phyloP scores from a whole-genome alignment of 2,888 invertebrate species.

The Apocheima hispidaria region DNA sequence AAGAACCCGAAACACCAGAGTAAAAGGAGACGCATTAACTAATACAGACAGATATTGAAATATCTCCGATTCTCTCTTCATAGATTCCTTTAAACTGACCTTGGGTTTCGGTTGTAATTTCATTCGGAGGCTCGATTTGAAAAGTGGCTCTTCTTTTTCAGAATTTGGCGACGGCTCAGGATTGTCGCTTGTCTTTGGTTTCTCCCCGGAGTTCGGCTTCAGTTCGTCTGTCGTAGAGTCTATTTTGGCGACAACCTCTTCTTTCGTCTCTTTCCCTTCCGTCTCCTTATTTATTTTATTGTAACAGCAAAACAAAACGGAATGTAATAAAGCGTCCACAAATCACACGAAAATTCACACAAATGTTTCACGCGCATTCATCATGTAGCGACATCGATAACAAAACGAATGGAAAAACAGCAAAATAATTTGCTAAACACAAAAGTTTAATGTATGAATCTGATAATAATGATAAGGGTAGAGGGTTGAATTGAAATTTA shows the following conservation, averaged over 20 bases:
- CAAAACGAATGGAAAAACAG: conserved; percentile 60
- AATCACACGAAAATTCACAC: conserved; percentile 54
- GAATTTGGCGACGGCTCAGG: conserved; percentile 64
- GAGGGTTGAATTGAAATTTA: conserved; percentile 32
- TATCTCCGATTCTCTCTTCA: conserved; percentile 49
- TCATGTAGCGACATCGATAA: conserved; percentile 68
- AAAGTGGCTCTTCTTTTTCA: conserved; percentile 81
- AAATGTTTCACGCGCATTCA: conserved; percentile 51
- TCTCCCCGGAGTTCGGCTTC: conserved; percentile 73
- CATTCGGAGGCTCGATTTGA: conserved; percentile 80
- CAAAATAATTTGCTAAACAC: conserved; percentile 69
- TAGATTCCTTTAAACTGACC: conserved; percentile 70
- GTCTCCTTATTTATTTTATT: conserved; percentile 75
- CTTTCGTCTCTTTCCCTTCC: conserved; percentile 61
- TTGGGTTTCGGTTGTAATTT: conserved; percentile 72
- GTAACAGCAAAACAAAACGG: conserved; percentile 79
- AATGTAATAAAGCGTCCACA: conserved; percentile 70
- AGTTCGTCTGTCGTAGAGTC: conserved; percentile 81
- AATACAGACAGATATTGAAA: conserved; percentile 68
- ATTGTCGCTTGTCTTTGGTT: conserved; percentile 60
- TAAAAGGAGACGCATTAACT: conserved; percentile 66
- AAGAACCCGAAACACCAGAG: conserved; percentile 60
- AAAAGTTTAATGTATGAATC: conserved; percentile 55
- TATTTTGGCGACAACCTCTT: conserved; percentile 80
- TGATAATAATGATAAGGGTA: conserved; percentile 40